Evolutionary conservation across 2,113 vertebrate species (phyloP), one percentile per base, ranked within the genome.

Genomic region (Ictidomys tridecemlineatus): DNA sequence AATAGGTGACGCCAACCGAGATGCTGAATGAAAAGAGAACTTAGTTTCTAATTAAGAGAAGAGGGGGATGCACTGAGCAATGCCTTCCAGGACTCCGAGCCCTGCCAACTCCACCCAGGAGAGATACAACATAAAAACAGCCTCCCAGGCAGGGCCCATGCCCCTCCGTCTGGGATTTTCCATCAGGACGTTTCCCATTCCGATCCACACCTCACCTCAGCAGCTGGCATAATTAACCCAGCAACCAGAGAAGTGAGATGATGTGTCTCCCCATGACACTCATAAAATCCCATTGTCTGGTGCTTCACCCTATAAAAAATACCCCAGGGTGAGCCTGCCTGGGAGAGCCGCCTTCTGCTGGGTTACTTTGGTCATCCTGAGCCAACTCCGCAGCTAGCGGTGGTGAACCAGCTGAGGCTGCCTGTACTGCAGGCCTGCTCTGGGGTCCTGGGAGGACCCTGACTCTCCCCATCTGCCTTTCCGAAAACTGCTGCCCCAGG

Each of bases 301-400:
- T 37, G 56, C 94, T 94, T 63, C 74, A 82, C 34, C 10, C 74
- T 78, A 37, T 89, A 89, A 86, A 93, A 83, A 74, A 51, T 2
- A 53, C 51, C 78, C 48, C 69, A 82, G 78, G 51, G 2, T 26
- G 91, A 73, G 22, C 69, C 67, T 70, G 22, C 61, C 69, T 82
- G 53, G 70, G 76, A 88, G 87, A 95, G 53, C 42, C 14, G 61
- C 67, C 11, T 42, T 58, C 74, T 42, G 30, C 39, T 70, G 26
- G 17, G 51, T 4, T 61, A 10, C 61, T 89, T 90, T 20, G 20
- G 53, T 77, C 79, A 53, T 22, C 45, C 0, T 4, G 14, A 53
- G 14, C 14, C 28, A 80, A 11, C 22, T 90, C 56, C 51, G 14
- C 24, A 22, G 58, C 73, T 67, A 0, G 5, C 16, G 24, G 28